A percentile compares a stretch with the other conserved stretches of the same genome.
Conservation (phyloP, 2,888 invertebrate genomes). For the Nemotelus pantherinus region DNA sequence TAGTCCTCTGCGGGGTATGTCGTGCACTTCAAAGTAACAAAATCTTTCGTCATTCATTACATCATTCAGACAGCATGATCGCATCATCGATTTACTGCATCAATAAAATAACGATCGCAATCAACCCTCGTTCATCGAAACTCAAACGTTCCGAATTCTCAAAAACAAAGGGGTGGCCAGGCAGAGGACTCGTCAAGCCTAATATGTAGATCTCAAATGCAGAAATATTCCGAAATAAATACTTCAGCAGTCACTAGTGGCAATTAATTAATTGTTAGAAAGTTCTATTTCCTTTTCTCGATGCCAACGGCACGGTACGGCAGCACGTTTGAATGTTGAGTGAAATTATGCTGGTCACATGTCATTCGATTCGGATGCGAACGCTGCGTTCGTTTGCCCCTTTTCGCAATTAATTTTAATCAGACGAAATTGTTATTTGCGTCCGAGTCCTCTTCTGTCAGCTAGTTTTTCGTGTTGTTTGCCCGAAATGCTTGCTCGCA, state of each 20-base stretch:
- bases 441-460: conserved; percentile 20
- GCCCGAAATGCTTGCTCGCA: conserved; percentile 13
- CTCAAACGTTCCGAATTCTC: neutral
- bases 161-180: conserved; percentile 7
- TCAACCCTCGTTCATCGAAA: conserved; percentile 25
- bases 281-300: conserved; percentile 44
- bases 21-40: neutral
- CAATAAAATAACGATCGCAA: neutral
- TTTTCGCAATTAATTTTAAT: conserved; percentile 48
- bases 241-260: conserved; percentile 10
- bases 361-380: conserved; percentile 19
- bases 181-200: conserved; percentile 13
- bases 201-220: neutral
- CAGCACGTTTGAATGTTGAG: conserved; percentile 37
- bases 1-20: conserved; percentile 11
- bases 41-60: neutral
- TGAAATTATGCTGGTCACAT: conserved; percentile 48
- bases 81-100: conserved; percentile 31
- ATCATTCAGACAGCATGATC: neutral
- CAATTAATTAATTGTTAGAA: conserved; percentile 46
- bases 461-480: neutral
- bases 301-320: conserved; percentile 17
- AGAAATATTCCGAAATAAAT: neutral
- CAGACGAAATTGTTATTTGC: conserved; percentile 14
- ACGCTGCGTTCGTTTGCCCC: conserved; percentile 22